A percentile compares a stretch with the other conserved stretches of the same genome.
phyloP scores from a whole-genome alignment of 2,797 vertebrate genomes.

The Liparis tanakae region DNA sequence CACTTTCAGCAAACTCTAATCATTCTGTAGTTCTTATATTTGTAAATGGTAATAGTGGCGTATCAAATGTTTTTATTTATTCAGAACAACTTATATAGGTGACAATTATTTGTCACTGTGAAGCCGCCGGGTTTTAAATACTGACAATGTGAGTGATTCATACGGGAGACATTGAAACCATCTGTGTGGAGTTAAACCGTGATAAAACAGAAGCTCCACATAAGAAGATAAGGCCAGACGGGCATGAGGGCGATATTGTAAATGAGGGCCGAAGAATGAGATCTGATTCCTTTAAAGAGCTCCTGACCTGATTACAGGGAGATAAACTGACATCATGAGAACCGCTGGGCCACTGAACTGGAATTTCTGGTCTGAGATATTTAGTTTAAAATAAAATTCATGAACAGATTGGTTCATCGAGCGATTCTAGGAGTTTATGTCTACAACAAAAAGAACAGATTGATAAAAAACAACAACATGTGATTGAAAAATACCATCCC shows the following conservation, averaged over 20 bases:
- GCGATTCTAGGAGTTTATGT: not conserved
- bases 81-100: not conserved
- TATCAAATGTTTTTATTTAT: not conserved
- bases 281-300: slow-evolving; percentile 70
- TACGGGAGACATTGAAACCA: slow-evolving; percentile 20
- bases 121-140: not conserved
- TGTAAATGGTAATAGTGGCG: not conserved
- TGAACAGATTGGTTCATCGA: not conserved
- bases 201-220: slow-evolving; percentile 53
- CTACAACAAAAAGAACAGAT: not conserved
- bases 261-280: slow-evolving; percentile 73
- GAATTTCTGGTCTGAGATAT: not conserved
- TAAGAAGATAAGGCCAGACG: slow-evolving; percentile 52
- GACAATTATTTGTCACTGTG: not conserved
- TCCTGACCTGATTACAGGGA: slow-evolving; percentile 55
- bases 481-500: not conserved
- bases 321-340: slow-evolving; percentile 57
- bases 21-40: not conserved
- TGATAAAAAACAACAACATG: not conserved
- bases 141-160: slow-evolving; percentile 2
- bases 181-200: slow-evolving; percentile 59
- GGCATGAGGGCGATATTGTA: slow-evolving; percentile 56
- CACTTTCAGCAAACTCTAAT: not conserved
- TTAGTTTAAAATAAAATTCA: not conserved
- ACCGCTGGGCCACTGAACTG: not conserved